These are phyloP conservation scores for Pheosia tremula DNA, from an alignment of 2,888 invertebrate genomes.

Conservation along the genomic window DNA sequence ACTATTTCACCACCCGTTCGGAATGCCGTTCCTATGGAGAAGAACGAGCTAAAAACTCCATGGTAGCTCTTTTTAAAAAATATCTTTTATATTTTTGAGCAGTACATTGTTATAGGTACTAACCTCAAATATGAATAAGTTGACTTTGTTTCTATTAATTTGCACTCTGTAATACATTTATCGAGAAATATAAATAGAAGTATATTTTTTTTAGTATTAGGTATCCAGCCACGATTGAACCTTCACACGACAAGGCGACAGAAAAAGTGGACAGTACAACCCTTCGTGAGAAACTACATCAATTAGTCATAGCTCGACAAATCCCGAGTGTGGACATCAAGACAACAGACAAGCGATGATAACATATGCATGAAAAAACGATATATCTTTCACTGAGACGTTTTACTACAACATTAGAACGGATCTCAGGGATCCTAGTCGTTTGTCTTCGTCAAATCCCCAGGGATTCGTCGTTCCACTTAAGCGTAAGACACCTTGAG, in stretches of 20 bases:
- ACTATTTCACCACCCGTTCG: too few relatives aligned
- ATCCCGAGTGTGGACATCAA: constrained; percentile 6
- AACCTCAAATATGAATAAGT: too few relatives aligned
- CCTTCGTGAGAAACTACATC: not conserved
- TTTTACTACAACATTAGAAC: constrained; percentile 35
- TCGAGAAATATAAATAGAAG: too few relatives aligned
- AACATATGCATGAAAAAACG: constrained; percentile 34
- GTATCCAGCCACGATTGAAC: not conserved
- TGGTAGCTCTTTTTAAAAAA: too few relatives aligned
- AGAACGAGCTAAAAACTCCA: too few relatives aligned
- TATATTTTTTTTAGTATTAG: too few relatives aligned
- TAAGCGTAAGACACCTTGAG: constrained; percentile 26
- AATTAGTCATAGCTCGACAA: constrained; percentile 7
- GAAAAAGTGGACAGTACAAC: not conserved
- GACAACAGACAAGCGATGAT: constrained; percentile 9
- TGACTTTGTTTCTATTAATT: too few relatives aligned
- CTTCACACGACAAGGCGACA: not conserved
- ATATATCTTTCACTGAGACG: constrained; percentile 31
- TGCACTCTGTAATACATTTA: too few relatives aligned
- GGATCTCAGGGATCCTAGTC: constrained; percentile 26
- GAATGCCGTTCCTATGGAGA: too few relatives aligned
- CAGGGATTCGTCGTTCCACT: constrained; percentile 26
- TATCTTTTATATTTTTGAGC: too few relatives aligned
- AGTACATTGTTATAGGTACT: too few relatives aligned
- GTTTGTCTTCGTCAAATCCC: constrained; percentile 54